Evolutionary conservation across 2,797 vertebrate species (phyloP).

Genomic region (Capromys pilorides): DNA sequence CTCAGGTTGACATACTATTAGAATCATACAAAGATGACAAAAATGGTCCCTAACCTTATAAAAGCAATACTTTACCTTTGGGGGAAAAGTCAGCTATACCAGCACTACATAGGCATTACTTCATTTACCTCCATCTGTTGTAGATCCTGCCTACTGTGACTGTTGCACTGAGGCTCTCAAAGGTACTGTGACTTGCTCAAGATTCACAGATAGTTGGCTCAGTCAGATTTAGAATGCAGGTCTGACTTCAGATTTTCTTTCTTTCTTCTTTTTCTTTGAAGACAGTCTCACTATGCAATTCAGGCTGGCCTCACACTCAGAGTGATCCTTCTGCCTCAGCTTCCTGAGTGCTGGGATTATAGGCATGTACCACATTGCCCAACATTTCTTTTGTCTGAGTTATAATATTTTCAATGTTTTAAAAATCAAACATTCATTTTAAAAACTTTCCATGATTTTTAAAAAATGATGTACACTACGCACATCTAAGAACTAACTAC

Average conservation of each 20-base stretch:
- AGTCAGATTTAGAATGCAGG: conserved; percentile 5
- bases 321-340: background rate
- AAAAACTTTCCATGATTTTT: background rate
- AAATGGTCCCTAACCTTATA: background rate
- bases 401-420: background rate
- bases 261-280: background rate
- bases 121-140: background rate
- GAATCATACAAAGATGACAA: conserved; percentile 9
- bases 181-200: conserved; percentile 12
- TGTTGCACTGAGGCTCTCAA: conserved; percentile 6
- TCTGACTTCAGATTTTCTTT: conserved; percentile 7
- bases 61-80: background rate
- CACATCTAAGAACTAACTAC: background rate
- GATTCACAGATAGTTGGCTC: background rate
- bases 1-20: conserved; percentile 35
- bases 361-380: background rate
- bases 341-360: background rate
- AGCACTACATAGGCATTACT: background rate
- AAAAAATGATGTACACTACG: background rate
- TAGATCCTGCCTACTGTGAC: background rate
- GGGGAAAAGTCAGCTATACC: background rate
- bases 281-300: background rate
- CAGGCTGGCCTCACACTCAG: background rate
- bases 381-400: background rate
- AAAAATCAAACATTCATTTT: conserved; percentile 10